These are phyloP conservation scores for Heliconius erato DNA, from an alignment of 2,888 invertebrate species.

Conservation along the genomic window DNA sequence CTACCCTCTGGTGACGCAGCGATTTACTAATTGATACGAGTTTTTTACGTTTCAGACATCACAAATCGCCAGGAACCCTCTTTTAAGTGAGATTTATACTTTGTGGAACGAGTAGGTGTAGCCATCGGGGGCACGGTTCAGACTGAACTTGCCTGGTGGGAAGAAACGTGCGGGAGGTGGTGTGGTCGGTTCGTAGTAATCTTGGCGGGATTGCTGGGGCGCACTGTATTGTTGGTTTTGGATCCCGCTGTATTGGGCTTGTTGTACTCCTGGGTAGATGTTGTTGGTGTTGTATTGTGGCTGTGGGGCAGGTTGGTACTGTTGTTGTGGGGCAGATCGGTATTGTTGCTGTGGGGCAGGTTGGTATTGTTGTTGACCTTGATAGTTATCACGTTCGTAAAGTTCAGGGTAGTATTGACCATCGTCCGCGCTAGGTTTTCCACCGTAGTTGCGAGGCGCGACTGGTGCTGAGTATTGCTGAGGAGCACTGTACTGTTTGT, in stretches of 20 bases:
- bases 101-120: slow-evolving; percentile 94
- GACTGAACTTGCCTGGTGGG: slow-evolving; percentile 93
- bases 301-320: slow-evolving; percentile 64
- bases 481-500: slow-evolving; percentile 82
- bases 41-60: slow-evolving; percentile 72
- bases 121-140: slow-evolving; percentile 95
- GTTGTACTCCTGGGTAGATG: slow-evolving; percentile 81
- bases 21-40: slow-evolving; percentile 78
- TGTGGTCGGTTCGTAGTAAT: slow-evolving; percentile 87
- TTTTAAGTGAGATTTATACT: slow-evolving; percentile 77
- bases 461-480: slow-evolving; percentile 83
- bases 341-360: slow-evolving; percentile 68
- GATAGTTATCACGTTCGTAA: slow-evolving; percentile 79
- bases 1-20: slow-evolving; percentile 78
- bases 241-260: slow-evolving; percentile 81
- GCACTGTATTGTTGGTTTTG: slow-evolving; percentile 71
- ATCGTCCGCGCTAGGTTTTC: slow-evolving; percentile 81
- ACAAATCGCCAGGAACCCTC: slow-evolving; percentile 73
- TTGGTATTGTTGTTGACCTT: slow-evolving; percentile 70
- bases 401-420: slow-evolving; percentile 84
- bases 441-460: slow-evolving; percentile 78
- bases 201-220: slow-evolving; percentile 70
- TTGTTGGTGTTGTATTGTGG: slow-evolving; percentile 75
- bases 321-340: slow-evolving; percentile 63
- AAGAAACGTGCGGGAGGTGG: slow-evolving; percentile 91